Base-by-base conservation (phyloP, 1,140 invertebrate genomes). In the Sitodiplosis mosellana region DNA sequence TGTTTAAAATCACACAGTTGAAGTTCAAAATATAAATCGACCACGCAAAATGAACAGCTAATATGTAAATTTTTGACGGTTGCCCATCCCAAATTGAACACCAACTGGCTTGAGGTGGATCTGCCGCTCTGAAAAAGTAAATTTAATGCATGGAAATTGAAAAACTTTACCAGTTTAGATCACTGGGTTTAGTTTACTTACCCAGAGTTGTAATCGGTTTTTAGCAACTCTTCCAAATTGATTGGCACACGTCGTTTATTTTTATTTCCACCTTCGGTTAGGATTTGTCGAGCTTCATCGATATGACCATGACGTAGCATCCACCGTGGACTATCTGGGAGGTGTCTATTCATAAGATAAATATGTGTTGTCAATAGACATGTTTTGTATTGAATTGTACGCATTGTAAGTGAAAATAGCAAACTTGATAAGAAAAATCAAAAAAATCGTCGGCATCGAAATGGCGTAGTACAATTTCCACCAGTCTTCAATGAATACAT, bases 301-400 rank as follows among this genome's bases (percentile, higher is more conserved):
- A 57, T 51, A 2, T 52, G 41, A 15, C 59, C 61, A 46, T 55
- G 56, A 5, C 58, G 55, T 2, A 68, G 55, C 20, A 65, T 54
- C 65, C 65, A 68, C 10, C 65, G 56, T 1, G 65, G 65, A 4
- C 65, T 60, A 15, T 68, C 65, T 1, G 65, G 65, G 7, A 65
- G 63, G 59, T 61, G 61, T 49, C 61, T 64, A 17, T n/a, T n/a
- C n/a, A n/a, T n/a, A n/a, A n/a, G n/a, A n/a, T n/a, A n/a, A n/a
- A n/a, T n/a, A n/a, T n/a, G n/a, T n/a, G n/a, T n/a, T n/a, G n/a
- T n/a, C n/a, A n/a, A n/a, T n/a, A n/a, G n/a, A n/a, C n/a, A n/a
- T n/a, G n/a, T n/a, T n/a, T n/a, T n/a, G n/a, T n/a, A 41, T 41
- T 41, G 7, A 41, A 10, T 41, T n/a, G n/a, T n/a, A 34, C 14